Evolutionary conservation across 2,797 vertebrate genomes (phyloP), one percentile per base, ranked within the genome.

Genomic region (Thamnophis elegans): DNA sequence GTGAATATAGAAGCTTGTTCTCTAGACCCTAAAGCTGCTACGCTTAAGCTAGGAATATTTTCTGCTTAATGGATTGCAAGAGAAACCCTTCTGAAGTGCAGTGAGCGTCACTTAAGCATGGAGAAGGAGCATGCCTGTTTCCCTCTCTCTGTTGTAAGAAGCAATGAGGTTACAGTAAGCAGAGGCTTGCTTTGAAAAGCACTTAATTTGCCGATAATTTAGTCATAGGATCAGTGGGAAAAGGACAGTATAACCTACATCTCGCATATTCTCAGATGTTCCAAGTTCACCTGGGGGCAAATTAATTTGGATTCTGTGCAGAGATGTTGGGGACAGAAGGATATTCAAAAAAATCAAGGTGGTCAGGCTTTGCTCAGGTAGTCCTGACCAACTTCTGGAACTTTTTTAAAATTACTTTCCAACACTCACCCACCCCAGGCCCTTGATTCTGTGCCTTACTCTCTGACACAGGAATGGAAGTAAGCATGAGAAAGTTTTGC

Each of bases 191-290:
- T 78, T 28, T 95, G 53, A 88, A 51, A 54, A 54, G 90, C 28
- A 0, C 36, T 94, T 88, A 82, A 86, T 32, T 86, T 62, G n/a
- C 87, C 82, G 60, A 85, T 91, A 42, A 95, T 51, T 94, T 89
- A 93, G 87, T 94, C 62, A 65, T 0, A 1, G 58, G 78, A 55
- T 28, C 87, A 87, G 88, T 89, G 92, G 28, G 59, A 1, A 82
- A 47, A 22, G 18, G 28, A 5, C 18, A n/a, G n/a, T 20, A 36
- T 22, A 6, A 11, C 1, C 25, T 53, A 65, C 51, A 32, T 60
- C 53, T 87, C 14, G 18, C 32, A 32, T 53, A 53, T 87, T 58
- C 28, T 55, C 25, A 20, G 18, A 47, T 32, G 8, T 22, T 22
- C 20, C n/a, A 18, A 55, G 47, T 55, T 56, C 36, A 82, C 42